Conservation (phyloP, 2,113 vertebrate genomes). For the Mobula hypostoma region DNA sequence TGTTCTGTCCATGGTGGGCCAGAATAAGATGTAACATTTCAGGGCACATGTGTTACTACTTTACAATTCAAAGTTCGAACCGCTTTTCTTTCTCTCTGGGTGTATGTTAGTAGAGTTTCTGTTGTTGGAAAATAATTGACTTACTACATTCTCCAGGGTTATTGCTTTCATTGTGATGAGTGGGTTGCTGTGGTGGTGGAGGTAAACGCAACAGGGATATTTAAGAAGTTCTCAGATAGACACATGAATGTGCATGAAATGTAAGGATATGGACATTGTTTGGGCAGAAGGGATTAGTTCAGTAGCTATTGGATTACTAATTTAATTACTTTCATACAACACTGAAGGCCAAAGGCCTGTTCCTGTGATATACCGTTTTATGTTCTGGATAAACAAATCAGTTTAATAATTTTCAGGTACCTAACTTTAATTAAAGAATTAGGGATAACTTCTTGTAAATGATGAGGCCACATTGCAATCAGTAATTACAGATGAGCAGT, state of each 20-base stretch:
- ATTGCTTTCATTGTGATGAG: not conserved
- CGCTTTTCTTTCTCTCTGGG: not conserved
- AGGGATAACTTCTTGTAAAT: not conserved
- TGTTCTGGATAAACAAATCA: not conserved
- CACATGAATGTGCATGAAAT: too few relatives aligned
- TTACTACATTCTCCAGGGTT: not conserved
- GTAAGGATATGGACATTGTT: too few relatives aligned
- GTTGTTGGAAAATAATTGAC: not conserved
- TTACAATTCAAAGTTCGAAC: not conserved
- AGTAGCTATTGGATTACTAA: too few relatives aligned
- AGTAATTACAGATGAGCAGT: not conserved
- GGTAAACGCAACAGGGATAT: too few relatives aligned
- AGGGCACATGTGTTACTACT: not conserved
- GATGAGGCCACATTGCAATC: not conserved
- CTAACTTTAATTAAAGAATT: not conserved
- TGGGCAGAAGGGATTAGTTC: too few relatives aligned
- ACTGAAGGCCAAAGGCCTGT: too few relatives aligned
- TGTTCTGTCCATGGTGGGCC: not conserved
- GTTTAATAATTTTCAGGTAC: not conserved
- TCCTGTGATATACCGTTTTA: too few relatives aligned
- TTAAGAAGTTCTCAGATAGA: too few relatives aligned
- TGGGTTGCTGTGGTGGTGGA: too few relatives aligned
- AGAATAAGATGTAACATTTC: not conserved
- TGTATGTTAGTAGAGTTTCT: not conserved
- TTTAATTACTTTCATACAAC: too few relatives aligned